Base-by-base conservation (phyloP, 2,113 vertebrate species). In the Oceanites oceanicus region DNA sequence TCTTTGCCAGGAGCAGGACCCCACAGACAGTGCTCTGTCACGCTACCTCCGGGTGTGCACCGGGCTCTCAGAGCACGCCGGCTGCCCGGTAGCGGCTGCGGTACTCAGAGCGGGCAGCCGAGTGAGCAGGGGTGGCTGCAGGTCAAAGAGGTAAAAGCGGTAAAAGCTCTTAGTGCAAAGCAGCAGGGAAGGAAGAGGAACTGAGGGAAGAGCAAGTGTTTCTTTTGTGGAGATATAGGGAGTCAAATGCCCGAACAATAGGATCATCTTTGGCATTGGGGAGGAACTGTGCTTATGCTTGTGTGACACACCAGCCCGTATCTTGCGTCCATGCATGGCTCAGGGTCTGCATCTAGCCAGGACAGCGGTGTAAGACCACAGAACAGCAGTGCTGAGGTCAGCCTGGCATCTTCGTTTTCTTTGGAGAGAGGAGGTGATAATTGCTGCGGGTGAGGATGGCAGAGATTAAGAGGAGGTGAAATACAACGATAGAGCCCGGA, bases 241-340 rank as follows among this genome's bases (percentile, higher is more conserved):
- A 55, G 9, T 47, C 18, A 59, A 72, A 73, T 0, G 0, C 65
- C 23, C 1, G 11, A 53, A 22, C 25, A 75, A 10, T 0, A 6
- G 32, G 17, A 25, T 47, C n/a, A 15, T 13, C 59, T 58, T 52
- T 2, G 12, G 45, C 16, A 34, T 34, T 6, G 4, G 49, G 50
- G 73, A 67, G 7, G 8, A n/a, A 3, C 8, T 1, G 2, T 44
- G 13, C 19, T 32, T 34, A 15, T 7, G 6, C 34, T 42, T 50
- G 7, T 49, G 38, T 20, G 70, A 20, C 38, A 49, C 12, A 9
- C 4, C 27, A 61, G 18, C 13, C 32, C 1, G 1, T 34, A 0
- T 49, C 34, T 50, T 3, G 0, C 1, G 2, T 34, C 50, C 0
- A 0, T n/a, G 42, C 15, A 10, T 0, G 6, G 49, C 52, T 56